Percentiles rank a stretch among this genome's conserved stretches.
These are phyloP conservation scores for Dasypolia templi DNA, from an alignment of 2,888 invertebrate genomes.

Conservation along the genomic window DNA sequence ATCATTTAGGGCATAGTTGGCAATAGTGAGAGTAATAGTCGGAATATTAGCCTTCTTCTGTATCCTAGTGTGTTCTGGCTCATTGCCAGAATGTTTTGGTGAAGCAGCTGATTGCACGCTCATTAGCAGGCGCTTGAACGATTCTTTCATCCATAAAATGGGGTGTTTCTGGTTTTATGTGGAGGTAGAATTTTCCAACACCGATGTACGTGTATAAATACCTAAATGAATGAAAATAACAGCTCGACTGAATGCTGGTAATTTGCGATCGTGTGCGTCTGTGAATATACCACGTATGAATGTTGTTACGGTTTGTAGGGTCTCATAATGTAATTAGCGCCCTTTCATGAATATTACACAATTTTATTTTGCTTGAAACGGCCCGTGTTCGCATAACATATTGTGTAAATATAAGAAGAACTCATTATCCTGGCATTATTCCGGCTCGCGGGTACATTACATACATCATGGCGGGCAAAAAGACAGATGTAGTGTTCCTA, in stretches of 20 bases:
- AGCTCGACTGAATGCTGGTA: constrained; percentile 54
- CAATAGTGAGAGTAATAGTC: constrained; percentile 40
- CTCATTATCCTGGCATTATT: constrained; percentile 63
- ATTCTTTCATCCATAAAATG: constrained; percentile 63
- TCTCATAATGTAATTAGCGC: constrained; percentile 64
- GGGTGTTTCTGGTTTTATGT: constrained; percentile 54
- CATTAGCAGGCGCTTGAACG: constrained; percentile 59
- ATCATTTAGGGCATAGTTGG: constrained; percentile 24
- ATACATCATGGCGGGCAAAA: constrained; percentile 53
- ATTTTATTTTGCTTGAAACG: constrained; percentile 57
- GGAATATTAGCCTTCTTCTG: constrained; percentile 40
- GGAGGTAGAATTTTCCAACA: constrained; percentile 50
- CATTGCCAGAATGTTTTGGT: constrained; percentile 57
- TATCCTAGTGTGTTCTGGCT: constrained; percentile 40
- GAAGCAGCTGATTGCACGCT: constrained; percentile 61
- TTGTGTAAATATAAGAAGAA: constrained; percentile 50
- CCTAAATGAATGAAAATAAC: constrained; percentile 58
- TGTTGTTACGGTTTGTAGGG: constrained; percentile 46
- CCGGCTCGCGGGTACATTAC: constrained; percentile 41
- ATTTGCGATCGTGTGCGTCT: constrained; percentile 59
- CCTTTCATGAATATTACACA: constrained; percentile 64
- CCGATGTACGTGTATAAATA: constrained; percentile 42
- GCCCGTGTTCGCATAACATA: constrained; percentile 40
- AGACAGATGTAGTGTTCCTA: constrained; percentile 63
- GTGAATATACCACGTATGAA: constrained; percentile 51